Base-by-base conservation (phyloP, 2,888 invertebrate genomes). In the Cordilura impudica region DNA sequence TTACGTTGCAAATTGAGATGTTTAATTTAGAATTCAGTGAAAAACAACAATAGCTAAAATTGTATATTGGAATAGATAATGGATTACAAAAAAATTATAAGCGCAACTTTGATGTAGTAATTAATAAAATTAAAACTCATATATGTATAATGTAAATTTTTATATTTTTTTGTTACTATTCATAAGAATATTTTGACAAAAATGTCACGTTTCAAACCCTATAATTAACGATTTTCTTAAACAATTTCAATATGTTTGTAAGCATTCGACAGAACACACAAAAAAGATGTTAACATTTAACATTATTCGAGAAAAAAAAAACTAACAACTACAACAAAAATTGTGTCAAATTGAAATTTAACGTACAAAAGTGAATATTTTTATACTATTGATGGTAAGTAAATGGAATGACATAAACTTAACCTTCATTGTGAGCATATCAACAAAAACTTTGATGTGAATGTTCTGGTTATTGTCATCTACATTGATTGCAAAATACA, bases 351-450 rank as follows among this genome's bases (percentile, higher is more conserved):
- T 18, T 66, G 19, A 66, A 49, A 14, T 35, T 35, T 29, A 51
- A 51, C 4, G 0, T 23, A 23, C 2, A 21, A 31, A 19, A 47
- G 18, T n/a, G 18, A n/a, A 0, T 43, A 16, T 31, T 19, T 63
- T 16, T n/a, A 31, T n/a, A 29, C 7, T 31, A 29, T 39, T 56
- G 6, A 16, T 35, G 23, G 45, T 2, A 43, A 21, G 2, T 6
- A 12, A 8, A 6, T 49, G n/a, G 31, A 53, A 61, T 78, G 72
- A 56, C 43, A 47, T 45, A 78, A 61, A 78, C 53, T 71, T 71
- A 77, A 77, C 76, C 76, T 77, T 77, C 71, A 61, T 69, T 49
- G 8, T 19, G 39, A 70, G 26, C 19, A 4, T 8, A 31, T 63
- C 23, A 51, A 43, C 54, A 26, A 61, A 10, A 56, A 45, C 2